These are phyloP conservation scores for Alsophila aescularia DNA, from an alignment of 2,888 invertebrate genomes.

Conservation along the genomic window DNA sequence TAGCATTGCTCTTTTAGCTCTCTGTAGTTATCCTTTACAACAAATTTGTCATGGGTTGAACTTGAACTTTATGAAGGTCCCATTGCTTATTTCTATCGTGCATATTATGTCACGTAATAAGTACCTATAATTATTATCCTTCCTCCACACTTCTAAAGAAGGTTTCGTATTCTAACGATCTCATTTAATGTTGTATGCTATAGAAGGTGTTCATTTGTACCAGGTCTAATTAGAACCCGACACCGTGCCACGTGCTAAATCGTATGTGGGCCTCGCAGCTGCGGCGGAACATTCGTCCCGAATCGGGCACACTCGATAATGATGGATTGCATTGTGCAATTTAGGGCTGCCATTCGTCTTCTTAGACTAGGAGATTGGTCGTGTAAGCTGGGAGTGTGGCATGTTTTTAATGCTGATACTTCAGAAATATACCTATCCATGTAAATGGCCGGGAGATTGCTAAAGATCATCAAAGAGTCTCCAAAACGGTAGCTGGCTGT, in stretches of 20 bases:
- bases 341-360: conserved; percentile 16
- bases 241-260: conserved; percentile 47
- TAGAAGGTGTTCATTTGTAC: conserved; percentile 19
- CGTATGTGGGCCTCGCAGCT: conserved; percentile 56
- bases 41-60: too few species aligned
- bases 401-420: too few species aligned
- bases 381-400: too few species aligned
- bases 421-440: too few species aligned
- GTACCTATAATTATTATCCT: background rate
- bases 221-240: conserved; percentile 29
- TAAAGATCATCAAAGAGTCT: too few species aligned
- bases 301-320: conserved; percentile 64
- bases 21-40: too few species aligned
- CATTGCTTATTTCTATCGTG: too few species aligned
- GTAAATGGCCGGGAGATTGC: too few species aligned
- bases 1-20: too few species aligned
- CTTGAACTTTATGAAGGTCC: too few species aligned
- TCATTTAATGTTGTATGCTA: background rate
- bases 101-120: too few species aligned
- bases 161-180: background rate
- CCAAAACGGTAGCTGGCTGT: too few species aligned
- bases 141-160: background rate
- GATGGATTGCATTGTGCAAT: conserved; percentile 71
- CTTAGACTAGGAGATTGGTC: background rate
- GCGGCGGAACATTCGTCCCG: conserved; percentile 66